Percentiles rank a stretch among this genome's conserved stretches.
Conservation (phyloP, 2,797 vertebrate genomes). For the Manis pentadactyla region DNA sequence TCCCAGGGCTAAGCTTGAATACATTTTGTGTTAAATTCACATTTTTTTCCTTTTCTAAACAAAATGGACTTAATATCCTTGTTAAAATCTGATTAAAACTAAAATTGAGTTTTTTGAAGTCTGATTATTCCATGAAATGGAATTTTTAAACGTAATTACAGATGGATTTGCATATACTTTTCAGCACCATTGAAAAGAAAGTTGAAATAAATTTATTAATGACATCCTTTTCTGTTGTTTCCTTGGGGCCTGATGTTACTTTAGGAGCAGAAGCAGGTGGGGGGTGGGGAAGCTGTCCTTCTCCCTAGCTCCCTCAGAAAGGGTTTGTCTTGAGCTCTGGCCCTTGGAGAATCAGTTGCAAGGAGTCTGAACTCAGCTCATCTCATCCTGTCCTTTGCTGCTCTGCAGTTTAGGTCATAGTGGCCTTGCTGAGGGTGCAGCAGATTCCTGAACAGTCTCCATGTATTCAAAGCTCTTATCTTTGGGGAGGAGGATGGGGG, state of each 20-base stretch:
- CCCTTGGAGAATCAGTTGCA: too few species aligned
- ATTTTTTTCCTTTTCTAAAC: slow-evolving; percentile 88
- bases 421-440: slow-evolving; percentile 44
- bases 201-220: slow-evolving; percentile 93
- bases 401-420: slow-evolving; percentile 61
- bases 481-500: slow-evolving; percentile 2
- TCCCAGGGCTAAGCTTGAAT: slow-evolving; percentile 91
- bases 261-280: slow-evolving; percentile 50
- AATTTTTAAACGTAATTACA: slow-evolving; percentile 93
- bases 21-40: slow-evolving; percentile 91
- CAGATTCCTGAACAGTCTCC: slow-evolving; percentile 30
- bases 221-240: slow-evolving; percentile 86
- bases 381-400: slow-evolving; percentile 28
- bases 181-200: slow-evolving; percentile 88
- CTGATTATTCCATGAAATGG: slow-evolving; percentile 93
- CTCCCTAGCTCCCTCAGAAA: neutral
- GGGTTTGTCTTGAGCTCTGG: too few species aligned
- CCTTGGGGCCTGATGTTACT: slow-evolving; percentile 79
- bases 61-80: slow-evolving; percentile 91
- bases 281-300: neutral
- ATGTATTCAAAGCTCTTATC: slow-evolving; percentile 61
- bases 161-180: slow-evolving; percentile 92
- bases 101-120: slow-evolving; percentile 93
- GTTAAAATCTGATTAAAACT: slow-evolving; percentile 93
- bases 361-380: slow-evolving; percentile 49